These are phyloP conservation scores for Sphaeramia orbicularis DNA, from an alignment of 2,797 vertebrate genomes.

Conservation along the genomic window DNA sequence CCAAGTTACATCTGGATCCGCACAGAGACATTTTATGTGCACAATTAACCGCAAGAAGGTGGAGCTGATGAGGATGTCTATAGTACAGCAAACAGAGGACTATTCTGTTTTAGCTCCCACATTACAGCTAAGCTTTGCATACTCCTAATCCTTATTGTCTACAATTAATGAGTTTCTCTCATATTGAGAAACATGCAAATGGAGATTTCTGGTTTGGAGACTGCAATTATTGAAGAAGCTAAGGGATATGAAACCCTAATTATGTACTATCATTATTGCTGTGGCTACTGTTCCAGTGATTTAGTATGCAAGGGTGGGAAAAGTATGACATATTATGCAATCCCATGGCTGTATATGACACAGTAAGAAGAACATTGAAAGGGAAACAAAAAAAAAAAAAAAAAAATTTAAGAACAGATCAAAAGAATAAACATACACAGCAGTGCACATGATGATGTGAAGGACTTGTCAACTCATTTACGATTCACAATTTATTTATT, in stretches of 20 bases:
- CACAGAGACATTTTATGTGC: constrained; percentile 46
- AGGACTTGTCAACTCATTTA: too few relatives aligned
- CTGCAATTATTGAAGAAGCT: constrained; percentile 79
- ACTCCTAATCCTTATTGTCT: constrained; percentile 84
- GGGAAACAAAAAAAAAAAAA: not conserved
- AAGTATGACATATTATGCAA: constrained; percentile 57
- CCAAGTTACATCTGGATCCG: constrained; percentile 46
- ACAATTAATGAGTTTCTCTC: constrained; percentile 85
- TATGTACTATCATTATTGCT: constrained; percentile 81
- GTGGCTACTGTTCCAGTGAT: constrained; percentile 76
- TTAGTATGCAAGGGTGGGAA: constrained; percentile 62
- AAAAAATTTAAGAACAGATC: constrained; percentile 6
- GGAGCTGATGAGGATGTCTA: constrained; percentile 72
- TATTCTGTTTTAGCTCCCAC: constrained; percentile 72
- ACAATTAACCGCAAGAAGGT: constrained; percentile 61
- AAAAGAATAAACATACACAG: constrained; percentile 7
- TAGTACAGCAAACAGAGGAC: constrained; percentile 60
- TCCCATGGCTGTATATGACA: constrained; percentile 35
- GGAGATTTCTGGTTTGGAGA: constrained; percentile 80
- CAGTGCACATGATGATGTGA: too few relatives aligned
- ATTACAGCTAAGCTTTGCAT: constrained; percentile 79
- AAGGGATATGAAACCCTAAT: constrained; percentile 81
- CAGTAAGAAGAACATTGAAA: constrained; percentile 42
- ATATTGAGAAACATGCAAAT: constrained; percentile 82
- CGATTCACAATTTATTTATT: not conserved